Evolutionary conservation across 2,797 vertebrate species (phyloP).

Genomic region (Ibycter americanus): DNA sequence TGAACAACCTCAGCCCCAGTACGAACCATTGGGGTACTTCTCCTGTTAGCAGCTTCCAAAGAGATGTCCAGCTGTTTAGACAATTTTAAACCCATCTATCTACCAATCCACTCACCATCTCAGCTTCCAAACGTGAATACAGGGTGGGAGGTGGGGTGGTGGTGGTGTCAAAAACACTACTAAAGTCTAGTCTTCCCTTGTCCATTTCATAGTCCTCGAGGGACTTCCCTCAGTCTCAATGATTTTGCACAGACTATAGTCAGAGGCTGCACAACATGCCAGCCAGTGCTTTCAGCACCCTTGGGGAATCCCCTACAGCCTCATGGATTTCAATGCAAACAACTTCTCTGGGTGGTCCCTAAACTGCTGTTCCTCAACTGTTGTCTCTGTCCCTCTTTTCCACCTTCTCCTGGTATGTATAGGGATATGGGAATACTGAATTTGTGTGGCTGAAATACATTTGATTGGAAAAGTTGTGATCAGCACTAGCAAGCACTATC

Average conservation of each 20-base stretch:
- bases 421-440: neutral
- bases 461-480: neutral
- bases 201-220: neutral
- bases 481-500: neutral
- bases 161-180: neutral
- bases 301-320: neutral
- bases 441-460: neutral
- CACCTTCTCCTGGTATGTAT: neutral
- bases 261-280: neutral
- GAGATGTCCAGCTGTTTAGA: neutral
- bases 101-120: neutral
- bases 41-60: neutral
- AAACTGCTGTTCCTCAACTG: neutral
- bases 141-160: rapidly evolving
- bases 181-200: neutral
- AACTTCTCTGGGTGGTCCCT: neutral
- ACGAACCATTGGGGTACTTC: neutral
- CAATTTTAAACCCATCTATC: neutral
- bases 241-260: neutral
- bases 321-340: neutral
- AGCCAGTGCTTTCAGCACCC: neutral
- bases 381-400: neutral
- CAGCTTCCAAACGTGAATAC: neutral
- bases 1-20: neutral
- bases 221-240: neutral